A percentile compares a stretch with the other conserved stretches of the same genome.
phyloP scores from a whole-genome alignment of 2,888 invertebrate species.

The Seladonia tumulorum region DNA sequence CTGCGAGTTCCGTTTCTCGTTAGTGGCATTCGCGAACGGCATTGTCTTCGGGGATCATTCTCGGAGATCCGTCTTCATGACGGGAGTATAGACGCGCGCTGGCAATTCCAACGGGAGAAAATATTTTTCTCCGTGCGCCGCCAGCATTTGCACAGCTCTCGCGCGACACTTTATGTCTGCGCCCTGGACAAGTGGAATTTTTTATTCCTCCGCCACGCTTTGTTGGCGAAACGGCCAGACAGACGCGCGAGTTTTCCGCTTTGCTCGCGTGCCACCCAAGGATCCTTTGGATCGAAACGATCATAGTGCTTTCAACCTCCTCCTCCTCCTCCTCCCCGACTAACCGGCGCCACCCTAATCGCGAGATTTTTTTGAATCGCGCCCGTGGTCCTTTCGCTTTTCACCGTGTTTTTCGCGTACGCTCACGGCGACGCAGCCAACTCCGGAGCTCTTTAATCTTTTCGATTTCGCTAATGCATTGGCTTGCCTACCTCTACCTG shows the following conservation, averaged over 20 bases:
- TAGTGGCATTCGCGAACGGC: neutral
- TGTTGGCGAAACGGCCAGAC: slow-evolving; percentile 36
- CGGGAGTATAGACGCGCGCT: no score
- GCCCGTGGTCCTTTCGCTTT: neutral
- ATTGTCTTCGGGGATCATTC: slow-evolving; percentile 27
- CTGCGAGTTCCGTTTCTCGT: slow-evolving; percentile 28
- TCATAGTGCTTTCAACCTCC: slow-evolving; percentile 26
- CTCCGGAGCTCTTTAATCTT: slow-evolving; percentile 34
- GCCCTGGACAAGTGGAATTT: slow-evolving; percentile 39
- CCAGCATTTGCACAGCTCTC: slow-evolving; percentile 16
- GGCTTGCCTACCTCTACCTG: slow-evolving; percentile 21
- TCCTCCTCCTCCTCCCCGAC: neutral
- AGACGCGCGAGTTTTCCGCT: slow-evolving; percentile 35
- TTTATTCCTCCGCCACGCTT: slow-evolving; percentile 39
- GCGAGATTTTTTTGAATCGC: neutral
- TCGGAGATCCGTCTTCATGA: neutral
- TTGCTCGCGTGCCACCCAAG: slow-evolving; percentile 38
- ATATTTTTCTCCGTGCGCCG: slow-evolving; percentile 6
- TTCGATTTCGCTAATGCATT: slow-evolving; percentile 61
- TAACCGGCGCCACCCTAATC: neutral
- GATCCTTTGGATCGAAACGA: slow-evolving; percentile 43
- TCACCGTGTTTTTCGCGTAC: neutral
- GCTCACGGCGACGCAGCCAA: slow-evolving; percentile 8
- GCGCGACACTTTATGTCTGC: slow-evolving; percentile 39
- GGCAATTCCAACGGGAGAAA: neutral